Conservation (phyloP, 2,888 invertebrate genomes). For the Drosophila mercatorum region DNA sequence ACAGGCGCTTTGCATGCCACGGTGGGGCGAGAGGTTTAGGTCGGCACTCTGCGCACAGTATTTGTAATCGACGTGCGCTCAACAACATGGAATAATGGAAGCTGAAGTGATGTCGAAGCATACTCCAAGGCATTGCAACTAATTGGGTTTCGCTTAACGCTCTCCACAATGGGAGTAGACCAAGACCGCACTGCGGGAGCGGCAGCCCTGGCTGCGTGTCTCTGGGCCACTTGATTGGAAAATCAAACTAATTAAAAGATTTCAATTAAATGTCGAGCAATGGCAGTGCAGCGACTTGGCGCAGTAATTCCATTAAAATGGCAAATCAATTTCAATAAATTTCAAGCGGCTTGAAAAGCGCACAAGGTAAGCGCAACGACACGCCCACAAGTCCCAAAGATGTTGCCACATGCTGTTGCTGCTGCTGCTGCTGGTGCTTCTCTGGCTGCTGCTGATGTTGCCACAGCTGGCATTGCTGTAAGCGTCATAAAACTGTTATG, state of each 20-base stretch:
- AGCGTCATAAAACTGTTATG: constrained; percentile 76
- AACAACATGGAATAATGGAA: constrained; percentile 72
- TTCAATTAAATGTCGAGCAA: constrained; percentile 76
- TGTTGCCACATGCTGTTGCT: constrained; percentile 26
- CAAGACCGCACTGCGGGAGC: constrained; percentile 34
- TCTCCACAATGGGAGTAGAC: constrained; percentile 47
- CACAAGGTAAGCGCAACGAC: constrained; percentile 50
- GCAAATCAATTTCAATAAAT: constrained; percentile 82
- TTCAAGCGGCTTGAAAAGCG: constrained; percentile 57
- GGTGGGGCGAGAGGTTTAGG: constrained; percentile 5
- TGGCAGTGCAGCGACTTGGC: constrained; percentile 55
- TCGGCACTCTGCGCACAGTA: constrained; percentile 28
- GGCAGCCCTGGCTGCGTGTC: constrained; percentile 27
- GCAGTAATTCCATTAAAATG: constrained; percentile 77
- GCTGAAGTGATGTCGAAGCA: constrained; percentile 50
- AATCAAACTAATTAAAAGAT: constrained; percentile 83
- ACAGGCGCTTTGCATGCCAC: constrained; percentile 61
- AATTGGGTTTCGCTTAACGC: constrained; percentile 75
- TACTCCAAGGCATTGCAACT: constrained; percentile 72
- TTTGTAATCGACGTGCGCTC: constrained; percentile 72
- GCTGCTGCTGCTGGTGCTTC: not conserved
- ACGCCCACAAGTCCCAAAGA: constrained; percentile 40
- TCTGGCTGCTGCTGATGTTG: constrained; percentile 5
- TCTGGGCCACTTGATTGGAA: constrained; percentile 74
- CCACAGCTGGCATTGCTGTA: constrained; percentile 25